A percentile compares a stretch with the other conserved stretches of the same genome.
phyloP scores from a whole-genome alignment of 2,797 vertebrate species.

The Esox masquinongy region DNA sequence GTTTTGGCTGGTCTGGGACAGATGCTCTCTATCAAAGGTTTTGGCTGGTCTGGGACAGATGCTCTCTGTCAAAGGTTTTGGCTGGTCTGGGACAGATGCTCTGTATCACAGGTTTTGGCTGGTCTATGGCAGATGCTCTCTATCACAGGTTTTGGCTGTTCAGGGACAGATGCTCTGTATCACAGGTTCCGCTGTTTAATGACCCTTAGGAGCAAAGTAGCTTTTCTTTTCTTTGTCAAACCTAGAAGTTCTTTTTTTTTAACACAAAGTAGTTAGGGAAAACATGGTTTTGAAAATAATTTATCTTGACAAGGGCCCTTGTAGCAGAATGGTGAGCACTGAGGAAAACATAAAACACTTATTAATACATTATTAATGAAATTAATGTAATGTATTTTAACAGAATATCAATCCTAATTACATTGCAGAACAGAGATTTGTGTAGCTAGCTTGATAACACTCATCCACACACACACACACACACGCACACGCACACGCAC shows the following conservation, averaged over 20 bases:
- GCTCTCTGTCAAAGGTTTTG: background rate
- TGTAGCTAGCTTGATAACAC: constrained; percentile 9
- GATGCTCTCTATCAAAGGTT: background rate
- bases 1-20: background rate
- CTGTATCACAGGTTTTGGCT: background rate
- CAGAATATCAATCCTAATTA: constrained; percentile 17
- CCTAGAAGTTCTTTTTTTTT: background rate
- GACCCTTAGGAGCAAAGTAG: no score
- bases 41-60: no score
- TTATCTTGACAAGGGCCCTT: background rate
- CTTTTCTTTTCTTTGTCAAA: background rate
- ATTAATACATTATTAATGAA: constrained; percentile 24
- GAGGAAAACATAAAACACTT: background rate
- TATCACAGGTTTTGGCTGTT: background rate
- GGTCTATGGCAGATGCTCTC: background rate
- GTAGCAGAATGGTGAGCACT: background rate
- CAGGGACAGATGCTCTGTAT: background rate
- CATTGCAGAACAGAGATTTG: constrained; percentile 10
- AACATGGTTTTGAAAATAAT: background rate
- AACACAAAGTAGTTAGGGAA: background rate
- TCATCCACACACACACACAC: background rate
- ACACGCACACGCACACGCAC: background rate
- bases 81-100: background rate
- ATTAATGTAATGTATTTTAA: constrained; percentile 34
- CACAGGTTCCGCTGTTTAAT: background rate